Evolutionary conservation across 2,113 vertebrate genomes (phyloP).

Genomic region (Seriola quinqueradiata): DNA sequence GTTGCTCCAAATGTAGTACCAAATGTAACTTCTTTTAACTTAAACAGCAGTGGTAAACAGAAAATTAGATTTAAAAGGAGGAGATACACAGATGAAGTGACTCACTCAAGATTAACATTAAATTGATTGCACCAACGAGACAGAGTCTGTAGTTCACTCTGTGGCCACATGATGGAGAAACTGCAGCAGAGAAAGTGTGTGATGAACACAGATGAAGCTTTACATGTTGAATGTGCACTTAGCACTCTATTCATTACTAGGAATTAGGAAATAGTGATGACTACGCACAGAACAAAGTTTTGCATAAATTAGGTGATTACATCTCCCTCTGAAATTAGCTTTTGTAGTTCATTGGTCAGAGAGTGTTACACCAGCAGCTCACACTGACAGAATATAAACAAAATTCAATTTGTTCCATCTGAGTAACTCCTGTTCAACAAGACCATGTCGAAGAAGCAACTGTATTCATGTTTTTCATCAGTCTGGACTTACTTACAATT

Average conservation of each 20-base stretch:
- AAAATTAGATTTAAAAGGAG: background rate
- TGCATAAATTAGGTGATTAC: constrained; percentile 54
- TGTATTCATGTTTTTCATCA: constrained; percentile 20
- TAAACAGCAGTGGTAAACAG: background rate
- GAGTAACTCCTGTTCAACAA: constrained; percentile 37
- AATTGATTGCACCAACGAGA: background rate
- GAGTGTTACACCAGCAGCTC: constrained; percentile 21
- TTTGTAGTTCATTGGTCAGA: constrained; percentile 48
- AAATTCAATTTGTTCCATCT: constrained; percentile 66
- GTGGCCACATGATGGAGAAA: constrained; percentile 76
- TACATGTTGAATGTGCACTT: background rate
- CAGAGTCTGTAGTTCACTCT: constrained; percentile 50
- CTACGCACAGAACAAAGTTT: constrained; percentile 13
- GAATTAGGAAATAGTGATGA: constrained; percentile 2
- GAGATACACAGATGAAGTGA: background rate
- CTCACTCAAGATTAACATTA: too few relatives aligned
- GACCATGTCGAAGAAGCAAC: constrained; percentile 43
- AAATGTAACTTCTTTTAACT: background rate
- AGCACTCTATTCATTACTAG: constrained; percentile 11
- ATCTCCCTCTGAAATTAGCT: constrained; percentile 54
- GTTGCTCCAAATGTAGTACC: background rate
- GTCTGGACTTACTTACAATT: background rate
- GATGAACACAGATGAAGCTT: background rate
- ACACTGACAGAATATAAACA: constrained; percentile 40
- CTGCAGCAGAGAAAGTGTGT: constrained; percentile 32